A percentile compares a stretch with the other conserved stretches of the same genome.
Conservation (phyloP, 2,113 vertebrate genomes). For the Arothron firmamentum region DNA sequence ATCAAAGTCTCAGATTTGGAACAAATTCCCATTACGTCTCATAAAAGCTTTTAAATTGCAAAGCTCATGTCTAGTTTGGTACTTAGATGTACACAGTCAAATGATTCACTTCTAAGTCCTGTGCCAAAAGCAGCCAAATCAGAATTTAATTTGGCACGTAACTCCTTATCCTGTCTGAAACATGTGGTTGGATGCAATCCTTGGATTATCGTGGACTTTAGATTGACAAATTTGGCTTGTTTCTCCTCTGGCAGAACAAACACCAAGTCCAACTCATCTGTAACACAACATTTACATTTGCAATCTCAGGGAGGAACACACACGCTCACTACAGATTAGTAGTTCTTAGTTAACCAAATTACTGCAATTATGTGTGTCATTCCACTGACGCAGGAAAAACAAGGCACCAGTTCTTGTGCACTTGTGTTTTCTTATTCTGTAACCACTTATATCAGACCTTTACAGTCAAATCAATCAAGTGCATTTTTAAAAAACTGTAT, state of each 20-base stretch:
- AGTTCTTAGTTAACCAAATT: conserved; percentile 65
- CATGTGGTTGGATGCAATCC: conserved; percentile 71
- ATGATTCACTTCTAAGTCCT: conserved; percentile 65
- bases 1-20: conserved; percentile 67
- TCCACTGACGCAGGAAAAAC: conserved; percentile 29
- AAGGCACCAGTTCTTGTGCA: conserved; percentile 13
- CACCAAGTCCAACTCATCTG: conserved; percentile 45
- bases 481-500: no score
- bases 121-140: conserved; percentile 62
- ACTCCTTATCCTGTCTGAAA: conserved; percentile 67
- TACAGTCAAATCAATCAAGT: no score
- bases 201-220: conserved; percentile 72
- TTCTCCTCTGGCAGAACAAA: conserved; percentile 48
- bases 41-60: conserved; percentile 73
- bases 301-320: conserved; percentile 51
- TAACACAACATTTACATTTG: conserved; percentile 60
- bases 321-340: conserved; percentile 57
- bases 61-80: conserved; percentile 71
- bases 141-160: conserved; percentile 71
- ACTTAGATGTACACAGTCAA: conserved; percentile 71
- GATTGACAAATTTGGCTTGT: conserved; percentile 57
- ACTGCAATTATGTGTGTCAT: conserved; percentile 61
- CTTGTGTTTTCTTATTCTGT: conserved; percentile 16
- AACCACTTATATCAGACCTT: no score
- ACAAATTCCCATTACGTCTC: conserved; percentile 66